Percentiles rank a stretch among this genome's conserved stretches.
Conservation (phyloP, 2,113 vertebrate genomes). For the Mobula birostris region DNA sequence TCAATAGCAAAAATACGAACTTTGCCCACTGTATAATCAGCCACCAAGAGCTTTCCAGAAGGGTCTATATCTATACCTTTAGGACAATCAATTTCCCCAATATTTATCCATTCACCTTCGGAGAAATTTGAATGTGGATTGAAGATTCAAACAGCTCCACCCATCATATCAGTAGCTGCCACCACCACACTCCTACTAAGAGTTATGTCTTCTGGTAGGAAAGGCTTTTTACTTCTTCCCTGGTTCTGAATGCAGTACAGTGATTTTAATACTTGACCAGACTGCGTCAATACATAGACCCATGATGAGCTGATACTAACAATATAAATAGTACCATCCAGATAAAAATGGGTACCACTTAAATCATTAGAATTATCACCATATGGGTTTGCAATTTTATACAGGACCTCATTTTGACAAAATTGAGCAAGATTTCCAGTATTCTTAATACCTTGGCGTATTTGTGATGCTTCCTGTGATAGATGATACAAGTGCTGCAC, state of each 20-base stretch:
- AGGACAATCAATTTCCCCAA: constrained; percentile 48
- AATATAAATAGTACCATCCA: constrained; percentile 49
- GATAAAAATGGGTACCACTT: constrained; percentile 50
- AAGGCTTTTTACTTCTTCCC: background rate
- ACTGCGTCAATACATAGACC: constrained; percentile 46
- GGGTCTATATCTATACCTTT: constrained; percentile 50
- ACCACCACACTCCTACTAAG: constrained; percentile 49
- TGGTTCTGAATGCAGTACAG: constrained; percentile 43
- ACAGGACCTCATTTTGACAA: constrained; percentile 44
- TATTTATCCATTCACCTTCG: constrained; percentile 48
- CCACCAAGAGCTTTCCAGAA: constrained; percentile 48
- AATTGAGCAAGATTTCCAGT: constrained; percentile 47
- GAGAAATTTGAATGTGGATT: constrained; percentile 44
- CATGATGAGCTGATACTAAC: constrained; percentile 47
- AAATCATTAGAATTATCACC: constrained; percentile 41
- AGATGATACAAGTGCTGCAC: constrained; percentile 50
- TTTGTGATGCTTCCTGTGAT: constrained; percentile 45
- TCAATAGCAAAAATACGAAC: constrained; percentile 51
- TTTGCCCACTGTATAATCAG: constrained; percentile 49
- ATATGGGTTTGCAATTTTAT: constrained; percentile 40
- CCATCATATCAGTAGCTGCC: constrained; percentile 50
- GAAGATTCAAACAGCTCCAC: constrained; percentile 46
- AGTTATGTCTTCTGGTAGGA: constrained; percentile 53
- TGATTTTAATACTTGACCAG: constrained; percentile 41
- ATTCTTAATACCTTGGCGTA: constrained; percentile 46